Percentiles rank a stretch among this genome's conserved stretches.
These are phyloP conservation scores for Lepeophtheirus nordmannii DNA, from an alignment of 2,888 invertebrate species.

Conservation along the genomic window DNA sequence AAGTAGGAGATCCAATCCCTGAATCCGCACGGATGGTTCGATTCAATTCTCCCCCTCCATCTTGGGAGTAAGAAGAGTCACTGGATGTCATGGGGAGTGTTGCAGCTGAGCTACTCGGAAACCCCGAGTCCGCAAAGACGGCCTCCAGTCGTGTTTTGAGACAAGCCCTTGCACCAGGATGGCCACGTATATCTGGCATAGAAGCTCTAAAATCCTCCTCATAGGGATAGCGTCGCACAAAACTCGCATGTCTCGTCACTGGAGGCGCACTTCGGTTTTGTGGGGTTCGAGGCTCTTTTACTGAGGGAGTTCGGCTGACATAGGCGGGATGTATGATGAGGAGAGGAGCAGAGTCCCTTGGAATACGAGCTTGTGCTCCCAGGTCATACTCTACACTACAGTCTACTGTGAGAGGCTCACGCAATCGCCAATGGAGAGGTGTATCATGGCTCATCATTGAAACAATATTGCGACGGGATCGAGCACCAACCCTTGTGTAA, in stretches of 20 bases:
- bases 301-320: not conserved
- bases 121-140: slow-evolving; percentile 2
- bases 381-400: slow-evolving; percentile 23
- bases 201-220: not conserved
- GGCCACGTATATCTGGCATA: not conserved
- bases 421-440: not conserved
- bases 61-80: not conserved
- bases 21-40: not conserved
- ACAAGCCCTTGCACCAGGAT: not conserved
- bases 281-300: not conserved
- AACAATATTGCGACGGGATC: slow-evolving; percentile 14
- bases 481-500: not conserved
- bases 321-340: slow-evolving; percentile 21
- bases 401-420: slow-evolving; percentile 17
- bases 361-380: slow-evolving; percentile 12
- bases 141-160: not conserved
- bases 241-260: slow-evolving; percentile 2
- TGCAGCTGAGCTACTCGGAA: not conserved
- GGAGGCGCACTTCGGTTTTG: slow-evolving; percentile 5
- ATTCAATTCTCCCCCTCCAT: not conserved
- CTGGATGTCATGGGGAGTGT: not conserved
- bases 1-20: not conserved
- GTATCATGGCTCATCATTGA: not conserved
- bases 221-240: not conserved
- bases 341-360: slow-evolving; percentile 18